Conservation (phyloP, 2,113 vertebrate species). For the Lasiurus cinereus region DNA sequence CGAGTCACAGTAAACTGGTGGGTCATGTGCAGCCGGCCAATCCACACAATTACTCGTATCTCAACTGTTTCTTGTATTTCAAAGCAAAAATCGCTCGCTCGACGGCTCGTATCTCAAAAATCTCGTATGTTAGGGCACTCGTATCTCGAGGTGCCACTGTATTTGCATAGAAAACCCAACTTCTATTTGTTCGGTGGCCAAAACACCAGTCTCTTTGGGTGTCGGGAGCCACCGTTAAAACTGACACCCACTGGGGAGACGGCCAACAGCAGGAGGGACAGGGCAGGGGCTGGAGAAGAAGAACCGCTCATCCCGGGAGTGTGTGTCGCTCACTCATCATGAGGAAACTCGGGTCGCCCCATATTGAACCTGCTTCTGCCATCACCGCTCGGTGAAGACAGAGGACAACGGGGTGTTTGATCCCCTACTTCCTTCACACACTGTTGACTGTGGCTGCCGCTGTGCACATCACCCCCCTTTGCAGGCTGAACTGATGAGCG, state of each 20-base stretch:
- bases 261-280: slow-evolving; percentile 62
- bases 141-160: too few species aligned
- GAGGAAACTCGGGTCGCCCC: not conserved
- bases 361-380: slow-evolving; percentile 54
- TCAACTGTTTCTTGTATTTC: too few species aligned
- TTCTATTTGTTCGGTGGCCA: slow-evolving; percentile 33
- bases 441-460: slow-evolving; percentile 41
- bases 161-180: slow-evolving; percentile 58
- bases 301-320: not conserved
- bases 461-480: not conserved
- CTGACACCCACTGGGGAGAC: slow-evolving; percentile 62
- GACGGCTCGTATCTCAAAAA: too few species aligned
- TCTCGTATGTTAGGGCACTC: too few species aligned
- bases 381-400: slow-evolving; percentile 37
- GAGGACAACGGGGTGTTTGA: slow-evolving; percentile 58
- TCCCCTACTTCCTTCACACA: slow-evolving; percentile 39
- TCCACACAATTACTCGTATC: too few species aligned
- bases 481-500: slow-evolving; percentile 54
- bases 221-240: slow-evolving; percentile 68
- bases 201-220: slow-evolving; percentile 12
- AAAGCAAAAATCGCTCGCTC: too few species aligned
- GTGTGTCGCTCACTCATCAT: not conserved
- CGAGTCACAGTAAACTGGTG: too few species aligned
- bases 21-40: too few species aligned
- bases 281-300: not conserved